phyloP scores from a whole-genome alignment of 1,140 invertebrate genomes.

The Hylyphantes graminicola region DNA sequence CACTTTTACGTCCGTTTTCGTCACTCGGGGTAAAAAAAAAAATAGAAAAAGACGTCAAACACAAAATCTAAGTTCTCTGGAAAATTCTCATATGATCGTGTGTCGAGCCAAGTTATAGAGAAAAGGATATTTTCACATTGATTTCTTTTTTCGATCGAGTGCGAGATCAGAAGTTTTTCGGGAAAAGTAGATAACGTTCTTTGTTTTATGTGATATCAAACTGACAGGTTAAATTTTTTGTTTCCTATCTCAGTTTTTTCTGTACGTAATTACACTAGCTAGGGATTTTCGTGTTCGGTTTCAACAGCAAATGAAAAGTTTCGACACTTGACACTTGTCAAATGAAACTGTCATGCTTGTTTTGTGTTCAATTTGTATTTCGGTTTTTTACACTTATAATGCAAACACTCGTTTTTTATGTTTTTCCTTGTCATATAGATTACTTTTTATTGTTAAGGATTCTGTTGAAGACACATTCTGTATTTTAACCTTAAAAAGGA shows the following conservation, averaged over 20 bases:
- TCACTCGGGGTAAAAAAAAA: slow-evolving; percentile 19
- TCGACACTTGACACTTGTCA: too few relatives aligned
- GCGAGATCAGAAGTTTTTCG: slow-evolving; percentile 49
- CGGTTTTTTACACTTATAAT: too few relatives aligned
- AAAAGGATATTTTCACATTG: slow-evolving; percentile 40
- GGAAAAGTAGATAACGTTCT: slow-evolving; percentile 36
- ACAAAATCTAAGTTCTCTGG: slow-evolving; percentile 21
- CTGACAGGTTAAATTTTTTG: slow-evolving; percentile 43
- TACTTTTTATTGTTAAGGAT: too few relatives aligned
- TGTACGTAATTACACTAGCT: background rate
- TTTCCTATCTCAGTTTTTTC: background rate
- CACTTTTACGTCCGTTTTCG: slow-evolving; percentile 47
- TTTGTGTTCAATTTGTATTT: too few relatives aligned
- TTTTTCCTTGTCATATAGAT: too few relatives aligned
- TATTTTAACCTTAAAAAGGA: too few relatives aligned
- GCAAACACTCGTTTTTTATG: too few relatives aligned
- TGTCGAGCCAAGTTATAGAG: slow-evolving; percentile 47
- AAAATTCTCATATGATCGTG: slow-evolving; percentile 25
- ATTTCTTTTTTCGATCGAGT: slow-evolving; percentile 22
- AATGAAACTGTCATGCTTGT: too few relatives aligned
- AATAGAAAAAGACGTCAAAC: slow-evolving; percentile 51
- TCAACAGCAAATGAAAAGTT: too few relatives aligned
- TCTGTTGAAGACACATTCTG: too few relatives aligned
- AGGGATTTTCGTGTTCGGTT: too few relatives aligned
- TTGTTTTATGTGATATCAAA: slow-evolving; percentile 41